A percentile compares a stretch with the other conserved stretches of the same genome.
Conservation (phyloP, 2,113 vertebrate species). For the Neomonachus schauinslandi region DNA sequence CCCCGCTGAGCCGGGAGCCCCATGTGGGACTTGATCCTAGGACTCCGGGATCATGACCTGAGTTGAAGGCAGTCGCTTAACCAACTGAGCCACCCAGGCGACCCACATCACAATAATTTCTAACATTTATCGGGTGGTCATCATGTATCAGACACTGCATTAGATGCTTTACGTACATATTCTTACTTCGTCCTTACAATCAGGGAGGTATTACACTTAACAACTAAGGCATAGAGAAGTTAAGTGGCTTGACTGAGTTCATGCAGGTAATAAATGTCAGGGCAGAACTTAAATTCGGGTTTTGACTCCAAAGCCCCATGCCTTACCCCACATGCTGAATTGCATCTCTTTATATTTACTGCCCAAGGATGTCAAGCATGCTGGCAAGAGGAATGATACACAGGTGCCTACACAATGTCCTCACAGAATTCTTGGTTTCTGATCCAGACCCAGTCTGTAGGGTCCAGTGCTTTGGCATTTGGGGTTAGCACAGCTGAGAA, state of each 20-base stretch:
- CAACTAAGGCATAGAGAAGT: not conserved
- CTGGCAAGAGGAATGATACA: not conserved
- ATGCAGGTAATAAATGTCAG: not conserved
- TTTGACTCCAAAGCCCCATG: not conserved
- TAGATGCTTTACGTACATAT: conserved; percentile 2
- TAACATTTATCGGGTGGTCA: not conserved
- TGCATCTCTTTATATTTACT: not conserved
- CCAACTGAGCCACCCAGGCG: no score
- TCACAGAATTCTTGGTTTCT: not conserved
- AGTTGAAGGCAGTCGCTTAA: no score
- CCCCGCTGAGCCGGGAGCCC: no score
- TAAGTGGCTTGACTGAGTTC: conserved; percentile 2
- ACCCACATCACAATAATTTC: conserved; percentile 21
- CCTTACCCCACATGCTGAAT: not conserved
- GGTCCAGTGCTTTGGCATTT: not conserved
- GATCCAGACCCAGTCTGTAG: not conserved
- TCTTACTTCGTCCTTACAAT: not conserved
- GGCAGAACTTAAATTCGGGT: conserved; percentile 31
- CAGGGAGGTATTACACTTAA: not conserved
- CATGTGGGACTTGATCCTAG: no score
- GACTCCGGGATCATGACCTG: no score
- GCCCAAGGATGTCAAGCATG: not conserved
- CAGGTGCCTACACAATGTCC: not conserved
- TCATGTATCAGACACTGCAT: not conserved
- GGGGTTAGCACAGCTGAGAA: not conserved